phyloP scores from a whole-genome alignment of 2,797 vertebrate species.

The Gymnodraco acuticeps region DNA sequence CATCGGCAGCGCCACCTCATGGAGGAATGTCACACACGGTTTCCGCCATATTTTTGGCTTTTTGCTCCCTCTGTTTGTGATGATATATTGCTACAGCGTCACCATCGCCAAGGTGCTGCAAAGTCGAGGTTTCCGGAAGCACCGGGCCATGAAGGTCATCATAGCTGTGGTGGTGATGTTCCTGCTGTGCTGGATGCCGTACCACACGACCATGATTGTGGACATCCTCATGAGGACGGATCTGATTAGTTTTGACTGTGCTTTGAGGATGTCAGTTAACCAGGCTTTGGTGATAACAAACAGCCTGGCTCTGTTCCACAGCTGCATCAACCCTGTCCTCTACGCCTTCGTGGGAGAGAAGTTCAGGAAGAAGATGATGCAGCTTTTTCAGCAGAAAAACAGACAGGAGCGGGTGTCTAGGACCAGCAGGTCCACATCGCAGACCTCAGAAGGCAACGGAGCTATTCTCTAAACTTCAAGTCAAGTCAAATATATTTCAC shows the following conservation, averaged over 20 bases:
- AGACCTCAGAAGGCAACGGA: constrained; percentile 75
- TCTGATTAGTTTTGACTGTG: constrained; percentile 55
- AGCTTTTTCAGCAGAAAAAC: constrained; percentile 59
- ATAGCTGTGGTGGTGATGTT: constrained; percentile 81
- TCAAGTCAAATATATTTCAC: not conserved
- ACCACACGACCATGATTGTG: constrained; percentile 70
- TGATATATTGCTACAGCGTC: constrained; percentile 82
- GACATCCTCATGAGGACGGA: constrained; percentile 73
- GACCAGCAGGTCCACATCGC: constrained; percentile 82
- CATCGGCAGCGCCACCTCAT: constrained; percentile 38
- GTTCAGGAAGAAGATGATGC: constrained; percentile 78
- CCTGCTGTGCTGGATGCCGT: constrained; percentile 84
- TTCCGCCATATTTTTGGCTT: constrained; percentile 82
- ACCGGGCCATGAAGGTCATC: constrained; percentile 86
- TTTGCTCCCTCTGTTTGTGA: constrained; percentile 77
- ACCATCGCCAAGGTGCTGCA: constrained; percentile 75
- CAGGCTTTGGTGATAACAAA: constrained; percentile 60
- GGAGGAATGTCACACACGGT: constrained; percentile 64
- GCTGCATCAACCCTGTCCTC: constrained; percentile 85
- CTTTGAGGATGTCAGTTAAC: constrained; percentile 33
- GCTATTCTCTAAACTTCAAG: constrained; percentile 66
- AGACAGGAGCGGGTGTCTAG: constrained; percentile 61
- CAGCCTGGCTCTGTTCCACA: constrained; percentile 80
- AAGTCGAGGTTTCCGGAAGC: constrained; percentile 81
- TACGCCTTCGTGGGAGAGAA: constrained; percentile 86